Conservation (phyloP, 2,113 vertebrate species). For the Tinamus guttatus region DNA sequence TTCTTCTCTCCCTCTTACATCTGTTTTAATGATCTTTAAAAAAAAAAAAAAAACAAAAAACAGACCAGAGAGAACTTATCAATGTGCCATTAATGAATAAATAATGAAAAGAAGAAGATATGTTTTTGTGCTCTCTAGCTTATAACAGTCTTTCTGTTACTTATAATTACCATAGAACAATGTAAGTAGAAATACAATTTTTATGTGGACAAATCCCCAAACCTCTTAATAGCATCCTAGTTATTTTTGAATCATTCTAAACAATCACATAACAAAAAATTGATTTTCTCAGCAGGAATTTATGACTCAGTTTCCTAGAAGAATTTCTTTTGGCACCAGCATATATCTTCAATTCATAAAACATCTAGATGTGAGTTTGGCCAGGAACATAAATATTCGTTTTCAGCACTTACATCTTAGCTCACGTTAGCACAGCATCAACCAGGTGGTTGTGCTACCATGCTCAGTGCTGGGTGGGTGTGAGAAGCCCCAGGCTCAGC, state of each 20-base stretch:
- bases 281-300: background rate
- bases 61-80: background rate
- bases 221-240: background rate
- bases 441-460: background rate
- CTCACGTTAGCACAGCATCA: background rate
- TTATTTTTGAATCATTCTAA: background rate
- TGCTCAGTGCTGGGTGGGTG: fast-evolving
- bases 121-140: background rate
- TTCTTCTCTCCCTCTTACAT: background rate
- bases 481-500: background rate
- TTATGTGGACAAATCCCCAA: background rate
- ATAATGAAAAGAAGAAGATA: background rate
- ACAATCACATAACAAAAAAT: background rate
- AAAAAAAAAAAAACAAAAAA: background rate
- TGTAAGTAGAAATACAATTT: background rate
- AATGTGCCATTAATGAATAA: background rate
- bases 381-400: background rate
- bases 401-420: background rate
- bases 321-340: background rate
- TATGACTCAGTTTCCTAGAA: background rate
- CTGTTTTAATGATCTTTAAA: background rate
- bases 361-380: background rate
- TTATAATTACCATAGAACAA: background rate
- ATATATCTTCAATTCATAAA: background rate
- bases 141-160: background rate